Evolutionary conservation across 2,113 vertebrate genomes (phyloP), one percentile per base, ranked within the genome.

Genomic region (Burhinus bistriatus): DNA sequence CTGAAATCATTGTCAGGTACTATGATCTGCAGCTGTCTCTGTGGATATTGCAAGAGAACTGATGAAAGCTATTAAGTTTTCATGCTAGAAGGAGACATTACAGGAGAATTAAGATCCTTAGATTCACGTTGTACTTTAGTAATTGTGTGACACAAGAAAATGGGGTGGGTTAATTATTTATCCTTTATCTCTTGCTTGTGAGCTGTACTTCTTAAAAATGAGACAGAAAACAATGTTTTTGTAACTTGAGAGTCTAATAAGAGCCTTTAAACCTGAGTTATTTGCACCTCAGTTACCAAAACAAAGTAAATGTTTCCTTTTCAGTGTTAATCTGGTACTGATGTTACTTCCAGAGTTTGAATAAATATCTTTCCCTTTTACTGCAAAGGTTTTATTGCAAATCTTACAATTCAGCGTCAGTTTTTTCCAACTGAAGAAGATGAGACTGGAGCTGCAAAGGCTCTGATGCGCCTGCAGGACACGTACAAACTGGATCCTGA

Each of bases 401-500:
- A 99, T 93, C 99, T 99, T 42, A 99, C 99, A 1, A 70, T 99
- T 55, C 99, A 99, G 96, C 98, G 99, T 34, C 99, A 99, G 95
- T 99, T 98, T 96, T 99, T 99, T 55, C 99, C 99, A 6, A 99
- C 98, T 22, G 98, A 99, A 2, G 99, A 99, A 87, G 99, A 99
- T 9, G 98, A 99, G 95, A 99, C 97, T 0, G 99, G 99, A 34
- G 99, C 99, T 4, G 99, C 99, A 0, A 99, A 99, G 95, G 99
- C 99, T 6, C 97, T 99, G 92, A 99, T 99, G 99, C 99, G 99
- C 34, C 98, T 99, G 84, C 99, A 99, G 97, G 99, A 99, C 98
- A 99, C 99, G 0, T 99, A 99, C 68, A 99, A 98, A 77, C 98
- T 99, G 96, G 99, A 99, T 95, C 95, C 99, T 6, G 99, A 99